Conservation (phyloP, 2,797 vertebrate genomes). For the Ceryle rudis region DNA sequence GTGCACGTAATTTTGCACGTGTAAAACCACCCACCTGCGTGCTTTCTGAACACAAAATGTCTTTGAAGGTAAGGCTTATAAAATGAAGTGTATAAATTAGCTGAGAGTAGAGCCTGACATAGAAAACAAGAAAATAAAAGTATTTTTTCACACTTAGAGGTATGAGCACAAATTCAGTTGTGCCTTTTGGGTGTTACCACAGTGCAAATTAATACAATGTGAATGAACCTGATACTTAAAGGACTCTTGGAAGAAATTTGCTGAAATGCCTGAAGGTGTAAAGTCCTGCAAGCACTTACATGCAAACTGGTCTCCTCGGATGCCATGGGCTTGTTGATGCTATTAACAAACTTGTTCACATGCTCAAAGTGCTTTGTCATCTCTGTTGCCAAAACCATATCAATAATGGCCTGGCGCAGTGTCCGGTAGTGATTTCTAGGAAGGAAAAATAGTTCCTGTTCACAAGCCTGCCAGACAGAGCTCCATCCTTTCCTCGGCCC, state of each 20-base stretch:
- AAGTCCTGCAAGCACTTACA: slow-evolving; percentile 4
- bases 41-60: not conserved
- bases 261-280: not conserved
- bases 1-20: not conserved
- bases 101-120: not conserved
- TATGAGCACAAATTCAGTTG: not conserved
- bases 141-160: not conserved
- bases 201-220: not conserved
- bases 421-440: slow-evolving; percentile 83
- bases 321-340: slow-evolving; percentile 82
- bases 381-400: slow-evolving; percentile 87
- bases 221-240: not conserved
- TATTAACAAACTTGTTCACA: slow-evolving; percentile 87
- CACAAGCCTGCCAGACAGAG: not conserved
- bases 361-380: slow-evolving; percentile 88
- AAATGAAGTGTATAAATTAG: not conserved
- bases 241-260: not conserved
- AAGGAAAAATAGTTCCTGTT: slow-evolving; percentile 22
- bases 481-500: not conserved
- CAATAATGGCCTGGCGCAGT: slow-evolving; percentile 84
- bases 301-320: slow-evolving; percentile 74
- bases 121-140: not conserved
- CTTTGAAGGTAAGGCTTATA: not conserved
- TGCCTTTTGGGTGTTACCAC: not conserved
- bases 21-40: not conserved